phyloP scores from a whole-genome alignment of 2,888 invertebrate genomes.

The Flabesymbios commensalis region DNA sequence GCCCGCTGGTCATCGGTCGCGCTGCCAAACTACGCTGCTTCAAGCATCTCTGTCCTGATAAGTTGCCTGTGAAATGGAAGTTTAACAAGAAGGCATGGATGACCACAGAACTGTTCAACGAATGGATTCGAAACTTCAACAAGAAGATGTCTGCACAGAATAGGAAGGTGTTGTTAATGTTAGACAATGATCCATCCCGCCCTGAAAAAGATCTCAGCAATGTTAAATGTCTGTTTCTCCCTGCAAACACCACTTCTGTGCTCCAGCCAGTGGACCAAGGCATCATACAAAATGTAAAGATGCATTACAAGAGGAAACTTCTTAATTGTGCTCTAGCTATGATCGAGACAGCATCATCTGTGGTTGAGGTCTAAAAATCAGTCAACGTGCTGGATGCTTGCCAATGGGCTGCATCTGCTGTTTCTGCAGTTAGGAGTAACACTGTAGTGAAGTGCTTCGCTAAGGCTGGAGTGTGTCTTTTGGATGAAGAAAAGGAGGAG shows the following conservation, averaged over 20 bases:
- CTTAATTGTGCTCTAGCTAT: not conserved
- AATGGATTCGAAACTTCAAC: not conserved
- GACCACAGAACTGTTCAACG: not conserved
- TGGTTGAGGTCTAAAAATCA: not conserved
- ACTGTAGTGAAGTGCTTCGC: not conserved
- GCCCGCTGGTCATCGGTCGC: no score
- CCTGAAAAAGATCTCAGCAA: not conserved
- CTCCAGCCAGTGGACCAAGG: constrained; percentile 1
- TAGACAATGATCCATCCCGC: not conserved
- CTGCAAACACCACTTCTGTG: not conserved
- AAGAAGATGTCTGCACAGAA: not conserved
- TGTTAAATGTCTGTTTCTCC: not conserved
- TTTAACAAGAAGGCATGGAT: not conserved
- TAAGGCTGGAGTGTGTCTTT: not conserved
- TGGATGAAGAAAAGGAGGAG: not conserved
- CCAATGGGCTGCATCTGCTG: not conserved
- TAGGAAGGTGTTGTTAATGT: not conserved
- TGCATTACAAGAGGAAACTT: not conserved
- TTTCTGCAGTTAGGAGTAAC: not conserved
- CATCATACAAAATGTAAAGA: not conserved
- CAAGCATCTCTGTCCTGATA: not conserved
- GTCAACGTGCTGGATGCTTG: not conserved
- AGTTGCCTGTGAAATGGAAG: not conserved
- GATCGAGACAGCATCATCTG: not conserved
- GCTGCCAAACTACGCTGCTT: no score